Conservation (phyloP, 2,888 invertebrate genomes). For the Calameuta idolon region DNA sequence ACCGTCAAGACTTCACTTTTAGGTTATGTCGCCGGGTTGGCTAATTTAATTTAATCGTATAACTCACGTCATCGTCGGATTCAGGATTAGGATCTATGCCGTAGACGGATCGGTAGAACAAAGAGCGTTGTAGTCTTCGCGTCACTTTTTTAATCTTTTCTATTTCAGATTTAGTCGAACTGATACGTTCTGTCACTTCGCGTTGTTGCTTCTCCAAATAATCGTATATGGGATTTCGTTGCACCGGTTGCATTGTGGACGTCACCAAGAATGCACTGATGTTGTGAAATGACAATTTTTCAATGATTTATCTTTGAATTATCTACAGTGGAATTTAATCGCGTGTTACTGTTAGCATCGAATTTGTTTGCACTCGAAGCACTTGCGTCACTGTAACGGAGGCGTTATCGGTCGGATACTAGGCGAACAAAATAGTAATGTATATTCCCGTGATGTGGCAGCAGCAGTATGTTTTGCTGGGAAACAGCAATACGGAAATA, state of each 20-base stretch:
- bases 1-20: not conserved
- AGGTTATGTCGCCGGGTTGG: not conserved
- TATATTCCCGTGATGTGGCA: not conserved
- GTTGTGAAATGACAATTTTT: not conserved
- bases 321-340: not conserved
- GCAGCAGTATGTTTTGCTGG: not conserved
- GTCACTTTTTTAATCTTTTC: conserved; percentile 36
- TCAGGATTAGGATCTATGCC: conserved; percentile 43
- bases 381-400: not conserved
- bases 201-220: conserved; percentile 46
- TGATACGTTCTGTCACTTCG: conserved; percentile 41
- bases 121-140: conserved; percentile 35
- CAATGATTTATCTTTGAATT: not conserved
- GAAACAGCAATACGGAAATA: no score
- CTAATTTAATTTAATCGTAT: conserved; percentile 14
- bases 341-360: not conserved
- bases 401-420: not conserved
- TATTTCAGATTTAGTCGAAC: conserved; percentile 39
- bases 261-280: not conserved
- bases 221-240: conserved; percentile 52
- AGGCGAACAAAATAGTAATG: not conserved
- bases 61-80: conserved; percentile 51
- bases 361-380: not conserved
- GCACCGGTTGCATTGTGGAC: not conserved
- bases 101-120: conserved; percentile 37